A percentile compares a stretch with the other conserved stretches of the same genome.
phyloP scores from a whole-genome alignment of 1,140 invertebrate genomes.

The Euwallacea fornicatus region DNA sequence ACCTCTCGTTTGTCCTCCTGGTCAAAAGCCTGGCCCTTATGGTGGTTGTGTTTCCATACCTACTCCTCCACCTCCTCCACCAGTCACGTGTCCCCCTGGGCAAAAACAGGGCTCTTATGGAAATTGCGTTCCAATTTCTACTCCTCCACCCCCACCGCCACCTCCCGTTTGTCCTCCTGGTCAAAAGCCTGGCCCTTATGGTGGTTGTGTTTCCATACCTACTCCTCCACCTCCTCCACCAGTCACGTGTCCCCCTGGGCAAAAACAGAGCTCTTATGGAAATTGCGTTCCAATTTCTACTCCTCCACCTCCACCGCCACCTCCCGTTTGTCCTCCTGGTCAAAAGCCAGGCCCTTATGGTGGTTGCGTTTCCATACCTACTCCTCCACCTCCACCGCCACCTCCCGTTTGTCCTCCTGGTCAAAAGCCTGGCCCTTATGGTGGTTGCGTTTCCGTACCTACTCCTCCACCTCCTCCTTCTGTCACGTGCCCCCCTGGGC shows the following conservation, averaged over 20 bases:
- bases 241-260: slow-evolving; percentile 11
- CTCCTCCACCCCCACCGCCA: slow-evolving; percentile 14
- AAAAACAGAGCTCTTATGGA: slow-evolving; percentile 18
- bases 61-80: slow-evolving; percentile 7
- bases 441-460: too few species aligned
- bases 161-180: slow-evolving; percentile 18
- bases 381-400: too few species aligned
- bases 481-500: slow-evolving; percentile 6
- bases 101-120: slow-evolving; percentile 33
- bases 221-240: not conserved
- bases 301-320: slow-evolving; percentile 1
- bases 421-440: too few species aligned
- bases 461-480: too few species aligned
- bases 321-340: slow-evolving; percentile 31
- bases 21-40: slow-evolving; percentile 17
- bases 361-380: slow-evolving; percentile 22
- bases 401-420: too few species aligned
- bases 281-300: slow-evolving; percentile 8
- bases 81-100: slow-evolving; percentile 9
- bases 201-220: slow-evolving; percentile 16
- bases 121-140: slow-evolving; percentile 22
- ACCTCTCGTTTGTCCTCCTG: slow-evolving; percentile 5
- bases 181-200: slow-evolving; percentile 33
- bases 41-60: slow-evolving; percentile 20
- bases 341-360: slow-evolving; percentile 34